These are phyloP conservation scores for Sycophila sp. DNA, from an alignment of 1,140 invertebrate genomes.

Conservation along the genomic window DNA sequence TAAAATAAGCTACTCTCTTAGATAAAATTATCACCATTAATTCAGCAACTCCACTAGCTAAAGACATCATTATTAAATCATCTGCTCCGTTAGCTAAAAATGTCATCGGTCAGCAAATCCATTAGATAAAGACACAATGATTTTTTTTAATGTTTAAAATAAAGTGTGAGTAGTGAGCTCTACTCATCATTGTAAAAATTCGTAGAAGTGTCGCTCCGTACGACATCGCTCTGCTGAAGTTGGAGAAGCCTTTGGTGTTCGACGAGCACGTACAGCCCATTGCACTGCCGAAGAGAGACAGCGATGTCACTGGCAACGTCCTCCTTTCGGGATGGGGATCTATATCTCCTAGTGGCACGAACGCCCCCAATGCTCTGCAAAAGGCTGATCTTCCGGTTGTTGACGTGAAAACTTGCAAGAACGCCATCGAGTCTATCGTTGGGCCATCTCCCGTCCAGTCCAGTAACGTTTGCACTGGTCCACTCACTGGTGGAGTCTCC, in stretches of 20 bases:
- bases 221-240: conserved; percentile 73
- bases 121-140: too few species aligned
- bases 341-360: conserved; percentile 29
- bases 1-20: too few species aligned
- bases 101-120: too few species aligned
- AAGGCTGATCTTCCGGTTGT: conserved; percentile 50
- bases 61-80: too few species aligned
- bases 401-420: conserved; percentile 41
- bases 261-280: conserved; percentile 64
- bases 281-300: conserved; percentile 16
- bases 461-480: conserved; percentile 72
- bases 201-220: conserved; percentile 65
- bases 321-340: conserved; percentile 47
- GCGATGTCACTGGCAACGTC: conserved; percentile 22
- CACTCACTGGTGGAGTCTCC: conserved; percentile 67
- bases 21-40: too few species aligned
- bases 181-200: too few species aligned
- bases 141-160: too few species aligned
- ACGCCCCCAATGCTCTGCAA: conserved; percentile 47
- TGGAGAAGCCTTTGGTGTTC: conserved; percentile 67
- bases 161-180: too few species aligned
- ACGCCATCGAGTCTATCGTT: conserved; percentile 42
- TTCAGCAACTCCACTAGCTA: too few species aligned
- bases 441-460: conserved; percentile 49
- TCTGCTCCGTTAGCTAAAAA: too few species aligned